Evolutionary conservation across 2,888 invertebrate genomes (phyloP).

Genomic region (Amaurobius ferox): DNA sequence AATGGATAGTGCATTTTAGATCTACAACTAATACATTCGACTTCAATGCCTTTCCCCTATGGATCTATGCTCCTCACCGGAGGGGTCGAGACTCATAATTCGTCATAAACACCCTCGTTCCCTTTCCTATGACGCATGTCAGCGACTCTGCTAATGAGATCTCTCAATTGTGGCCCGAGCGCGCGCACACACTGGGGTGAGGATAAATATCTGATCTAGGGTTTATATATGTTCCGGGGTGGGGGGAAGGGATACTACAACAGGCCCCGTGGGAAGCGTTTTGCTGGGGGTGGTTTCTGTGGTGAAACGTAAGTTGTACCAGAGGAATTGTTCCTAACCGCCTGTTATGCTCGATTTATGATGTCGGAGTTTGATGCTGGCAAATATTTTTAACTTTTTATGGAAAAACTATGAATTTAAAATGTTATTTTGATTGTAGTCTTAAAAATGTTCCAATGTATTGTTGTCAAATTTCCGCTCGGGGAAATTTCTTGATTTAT

Average conservation of each 20-base stretch:
- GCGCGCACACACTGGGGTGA: slow-evolving; percentile 8
- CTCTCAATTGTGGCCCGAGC: slow-evolving; percentile 55
- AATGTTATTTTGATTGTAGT: too few relatives aligned
- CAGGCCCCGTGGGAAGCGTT: slow-evolving; percentile 52
- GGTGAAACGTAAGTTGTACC: slow-evolving; percentile 13
- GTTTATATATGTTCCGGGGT: slow-evolving; percentile 14
- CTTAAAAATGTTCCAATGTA: too few relatives aligned
- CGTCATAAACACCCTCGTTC: slow-evolving; percentile 70
- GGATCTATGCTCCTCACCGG: neutral
- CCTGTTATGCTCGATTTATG: neutral
- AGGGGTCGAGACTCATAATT: slow-evolving; percentile 56
- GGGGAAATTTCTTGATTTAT: too few relatives aligned
- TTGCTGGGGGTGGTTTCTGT: slow-evolving; percentile 24
- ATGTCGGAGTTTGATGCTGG: neutral
- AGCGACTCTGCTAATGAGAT: slow-evolving; percentile 67
- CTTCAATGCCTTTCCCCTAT: too few relatives aligned
- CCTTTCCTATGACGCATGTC: slow-evolving; percentile 64
- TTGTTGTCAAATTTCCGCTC: too few relatives aligned
- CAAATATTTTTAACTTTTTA: too few relatives aligned
- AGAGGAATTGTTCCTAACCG: neutral
- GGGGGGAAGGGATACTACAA: neutral
- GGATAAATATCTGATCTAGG: slow-evolving; percentile 56
- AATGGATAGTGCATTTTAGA: too few relatives aligned
- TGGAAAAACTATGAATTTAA: too few relatives aligned
- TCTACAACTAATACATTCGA: too few relatives aligned